phyloP scores from a whole-genome alignment of 1,140 invertebrate species.

The Philopotamus ludificatus region DNA sequence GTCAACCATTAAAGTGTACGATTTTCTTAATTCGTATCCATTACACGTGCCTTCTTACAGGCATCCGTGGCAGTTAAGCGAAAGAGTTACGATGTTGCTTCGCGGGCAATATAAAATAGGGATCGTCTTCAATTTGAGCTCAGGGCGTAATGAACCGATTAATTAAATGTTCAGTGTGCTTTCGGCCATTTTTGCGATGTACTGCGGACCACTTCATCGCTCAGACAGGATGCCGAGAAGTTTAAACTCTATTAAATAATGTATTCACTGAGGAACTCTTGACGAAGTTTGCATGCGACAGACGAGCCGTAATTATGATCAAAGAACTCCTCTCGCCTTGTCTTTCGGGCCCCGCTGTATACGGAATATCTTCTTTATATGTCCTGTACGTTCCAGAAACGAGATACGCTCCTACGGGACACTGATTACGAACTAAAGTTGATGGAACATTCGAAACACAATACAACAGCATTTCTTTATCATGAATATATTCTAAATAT shows the following conservation, averaged over 20 bases:
- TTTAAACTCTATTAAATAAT: conserved; percentile 30
- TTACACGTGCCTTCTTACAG: conserved; percentile 2
- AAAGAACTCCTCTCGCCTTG: conserved; percentile 23
- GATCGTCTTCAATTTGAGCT: no score
- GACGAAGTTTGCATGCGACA: conserved; percentile 27
- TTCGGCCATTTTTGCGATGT: no score
- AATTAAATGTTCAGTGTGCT: no score
- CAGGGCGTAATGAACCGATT: no score
- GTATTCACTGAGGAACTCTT: conserved; percentile 22
- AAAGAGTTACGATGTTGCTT: conserved; percentile 28
- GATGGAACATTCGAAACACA: no score
- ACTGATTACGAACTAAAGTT: not conserved
- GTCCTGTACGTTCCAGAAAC: conserved; percentile 8
- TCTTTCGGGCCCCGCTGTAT: conserved; percentile 25
- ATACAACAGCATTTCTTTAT: no score
- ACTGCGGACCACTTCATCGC: no score
- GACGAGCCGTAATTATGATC: conserved; percentile 32
- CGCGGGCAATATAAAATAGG: conserved; percentile 14
- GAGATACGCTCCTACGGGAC: not conserved
- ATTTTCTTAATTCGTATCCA: conserved; percentile 30
- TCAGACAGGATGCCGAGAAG: conserved; percentile 7
- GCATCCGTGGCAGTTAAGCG: not conserved
- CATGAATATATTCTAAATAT: no score
- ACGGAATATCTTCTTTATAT: conserved; percentile 21
- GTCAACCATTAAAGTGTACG: conserved; percentile 9